Percentiles rank a stretch among this genome's conserved stretches.
Conservation (phyloP, 2,113 vertebrate species). For the Syrmaticus mikado region DNA sequence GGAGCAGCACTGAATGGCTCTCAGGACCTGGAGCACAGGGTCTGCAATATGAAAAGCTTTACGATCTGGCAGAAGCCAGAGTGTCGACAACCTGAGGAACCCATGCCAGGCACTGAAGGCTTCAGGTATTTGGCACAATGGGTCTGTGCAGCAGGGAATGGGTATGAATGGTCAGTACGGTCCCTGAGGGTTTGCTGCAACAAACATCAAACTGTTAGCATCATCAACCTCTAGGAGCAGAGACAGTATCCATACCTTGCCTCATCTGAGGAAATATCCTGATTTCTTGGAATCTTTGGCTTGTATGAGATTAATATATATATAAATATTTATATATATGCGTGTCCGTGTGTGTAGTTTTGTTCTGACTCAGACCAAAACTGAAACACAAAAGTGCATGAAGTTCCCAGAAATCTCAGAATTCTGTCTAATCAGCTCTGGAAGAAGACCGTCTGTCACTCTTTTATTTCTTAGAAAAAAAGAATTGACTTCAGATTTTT, state of each 20-base stretch:
- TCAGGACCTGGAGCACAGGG: background rate
- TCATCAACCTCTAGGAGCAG: background rate
- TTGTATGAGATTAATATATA: background rate
- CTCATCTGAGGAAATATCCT: background rate
- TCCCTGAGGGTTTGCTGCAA: background rate
- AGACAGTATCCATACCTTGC: background rate
- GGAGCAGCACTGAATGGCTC: background rate
- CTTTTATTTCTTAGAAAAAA: background rate
- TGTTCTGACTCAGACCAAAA: background rate
- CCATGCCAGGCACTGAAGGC: fast-evolving
- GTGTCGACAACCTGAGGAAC: background rate
- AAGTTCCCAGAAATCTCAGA: slow-evolving; percentile 31
- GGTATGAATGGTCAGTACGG: background rate
- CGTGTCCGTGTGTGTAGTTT: background rate
- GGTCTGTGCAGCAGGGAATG: background rate
- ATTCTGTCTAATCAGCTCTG: background rate
- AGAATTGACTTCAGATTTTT: background rate
- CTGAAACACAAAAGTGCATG: fast-evolving
- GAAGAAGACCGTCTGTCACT: background rate
- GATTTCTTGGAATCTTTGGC: slow-evolving; percentile 1
- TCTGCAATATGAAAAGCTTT: background rate
- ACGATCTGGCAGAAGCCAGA: background rate
- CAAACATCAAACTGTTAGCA: background rate
- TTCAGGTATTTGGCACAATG: background rate
- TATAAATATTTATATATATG: no score